Conservation (phyloP, 2,797 vertebrate species). For the Lacerta bilineata region DNA sequence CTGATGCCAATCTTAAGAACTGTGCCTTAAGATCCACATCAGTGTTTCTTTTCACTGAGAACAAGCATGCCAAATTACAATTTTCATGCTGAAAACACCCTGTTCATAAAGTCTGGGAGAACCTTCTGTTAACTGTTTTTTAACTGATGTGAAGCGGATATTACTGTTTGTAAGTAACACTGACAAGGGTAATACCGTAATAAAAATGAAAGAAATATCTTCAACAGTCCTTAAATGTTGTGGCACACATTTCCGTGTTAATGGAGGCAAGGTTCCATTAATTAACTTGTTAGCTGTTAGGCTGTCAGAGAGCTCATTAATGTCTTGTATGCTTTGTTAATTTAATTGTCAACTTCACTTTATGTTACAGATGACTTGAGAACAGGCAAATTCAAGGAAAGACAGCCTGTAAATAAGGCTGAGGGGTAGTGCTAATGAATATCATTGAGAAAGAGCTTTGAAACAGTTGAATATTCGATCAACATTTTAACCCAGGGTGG, state of each 20-base stretch:
- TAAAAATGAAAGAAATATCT: not conserved
- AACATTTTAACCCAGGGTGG: not conserved
- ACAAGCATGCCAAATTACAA: not conserved
- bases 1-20: not conserved
- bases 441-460: not conserved
- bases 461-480: not conserved
- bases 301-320: not conserved
- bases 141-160: slow-evolving; percentile 4
- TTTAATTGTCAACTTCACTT: slow-evolving; percentile 9
- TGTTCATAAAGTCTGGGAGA: not conserved
- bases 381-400: not conserved
- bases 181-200: slow-evolving; percentile 11
- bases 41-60: not conserved
- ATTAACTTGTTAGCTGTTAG: not conserved
- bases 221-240: not conserved
- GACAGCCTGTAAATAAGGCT: not conserved
- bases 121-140: not conserved
- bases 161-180: slow-evolving; percentile 1
- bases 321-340: not conserved
- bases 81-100: not conserved
- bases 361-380: not conserved
- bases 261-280: not conserved
- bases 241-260: not conserved
- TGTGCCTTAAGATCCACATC: not conserved
- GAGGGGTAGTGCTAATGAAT: not conserved